phyloP scores from a whole-genome alignment of 2,888 invertebrate genomes.

The Leptogaster cylindrica region DNA sequence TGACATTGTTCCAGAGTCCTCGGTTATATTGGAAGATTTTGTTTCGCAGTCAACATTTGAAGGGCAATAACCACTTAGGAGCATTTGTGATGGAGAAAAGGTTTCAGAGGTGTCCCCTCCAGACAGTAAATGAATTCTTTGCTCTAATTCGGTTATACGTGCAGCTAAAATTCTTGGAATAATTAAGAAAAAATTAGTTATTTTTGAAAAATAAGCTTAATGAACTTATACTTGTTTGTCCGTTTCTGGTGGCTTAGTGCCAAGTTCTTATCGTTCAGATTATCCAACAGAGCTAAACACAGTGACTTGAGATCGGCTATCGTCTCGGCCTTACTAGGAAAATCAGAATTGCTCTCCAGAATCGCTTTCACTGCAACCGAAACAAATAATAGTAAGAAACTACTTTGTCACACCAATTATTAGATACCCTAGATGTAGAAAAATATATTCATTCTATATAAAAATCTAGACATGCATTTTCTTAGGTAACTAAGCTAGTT shows the following conservation, averaged over 20 bases:
- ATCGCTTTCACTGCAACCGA: constrained; percentile 78
- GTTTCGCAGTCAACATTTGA: constrained; percentile 63
- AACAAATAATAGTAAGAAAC: too few relatives aligned
- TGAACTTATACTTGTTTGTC: constrained; percentile 74
- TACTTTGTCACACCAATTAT: too few relatives aligned
- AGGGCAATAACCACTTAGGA: constrained; percentile 69
- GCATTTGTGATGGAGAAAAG: constrained; percentile 66
- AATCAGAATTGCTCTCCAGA: constrained; percentile 69
- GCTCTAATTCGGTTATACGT: constrained; percentile 82
- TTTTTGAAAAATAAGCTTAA: neutral
- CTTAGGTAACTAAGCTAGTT: too few relatives aligned
- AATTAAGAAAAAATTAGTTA: constrained; percentile 42
- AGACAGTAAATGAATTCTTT: constrained; percentile 71
- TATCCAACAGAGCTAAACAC: constrained; percentile 79
- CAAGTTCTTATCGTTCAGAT: constrained; percentile 83
- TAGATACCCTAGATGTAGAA: too few relatives aligned
- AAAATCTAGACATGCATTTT: too few relatives aligned
- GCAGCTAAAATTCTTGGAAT: constrained; percentile 74
- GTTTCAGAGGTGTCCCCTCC: constrained; percentile 58
- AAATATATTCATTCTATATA: too few relatives aligned
- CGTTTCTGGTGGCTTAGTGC: constrained; percentile 85
- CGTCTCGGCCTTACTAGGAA: constrained; percentile 70
- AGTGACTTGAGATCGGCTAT: constrained; percentile 78
- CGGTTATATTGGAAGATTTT: constrained; percentile 61
- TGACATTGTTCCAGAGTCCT: constrained; percentile 55